Evolutionary conservation across 2,888 invertebrate species (phyloP).

Genomic region (Blastobasis adustella): DNA sequence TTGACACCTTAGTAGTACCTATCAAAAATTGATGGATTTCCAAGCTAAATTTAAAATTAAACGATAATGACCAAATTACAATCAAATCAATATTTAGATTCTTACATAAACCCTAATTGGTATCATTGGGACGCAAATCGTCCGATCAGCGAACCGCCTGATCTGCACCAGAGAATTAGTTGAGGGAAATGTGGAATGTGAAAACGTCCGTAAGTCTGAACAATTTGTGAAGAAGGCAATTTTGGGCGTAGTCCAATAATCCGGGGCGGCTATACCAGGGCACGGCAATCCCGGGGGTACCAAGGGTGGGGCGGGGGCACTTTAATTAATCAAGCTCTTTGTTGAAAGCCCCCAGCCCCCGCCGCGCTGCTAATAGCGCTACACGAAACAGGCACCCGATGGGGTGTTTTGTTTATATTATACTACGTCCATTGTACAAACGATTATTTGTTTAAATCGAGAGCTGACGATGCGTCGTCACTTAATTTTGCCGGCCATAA

Average conservation of each 20-base stretch:
- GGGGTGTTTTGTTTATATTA: constrained; percentile 52
- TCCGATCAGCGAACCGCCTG: no score
- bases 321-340: constrained; percentile 71
- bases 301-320: constrained; percentile 55
- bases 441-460: constrained; percentile 54
- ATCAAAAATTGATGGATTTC: no score
- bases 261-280: constrained; percentile 40
- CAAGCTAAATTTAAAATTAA: no score
- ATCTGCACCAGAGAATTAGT: no score
- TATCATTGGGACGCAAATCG: no score
- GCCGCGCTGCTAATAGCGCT: constrained; percentile 51
- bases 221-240: constrained; percentile 29
- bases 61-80: no score
- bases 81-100: no score
- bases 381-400: constrained; percentile 47
- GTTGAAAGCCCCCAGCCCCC: constrained; percentile 44
- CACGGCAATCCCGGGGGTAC: constrained; percentile 18
- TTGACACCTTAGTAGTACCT: no score
- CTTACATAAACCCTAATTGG: no score
- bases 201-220: no score
- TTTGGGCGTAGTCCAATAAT: constrained; percentile 47
- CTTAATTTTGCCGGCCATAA: constrained; percentile 14
- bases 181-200: no score
- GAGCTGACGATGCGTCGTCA: constrained; percentile 42
- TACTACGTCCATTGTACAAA: constrained; percentile 30